phyloP scores from a whole-genome alignment of 2,113 vertebrate genomes.

The Paramisgurnus dabryanus region DNA sequence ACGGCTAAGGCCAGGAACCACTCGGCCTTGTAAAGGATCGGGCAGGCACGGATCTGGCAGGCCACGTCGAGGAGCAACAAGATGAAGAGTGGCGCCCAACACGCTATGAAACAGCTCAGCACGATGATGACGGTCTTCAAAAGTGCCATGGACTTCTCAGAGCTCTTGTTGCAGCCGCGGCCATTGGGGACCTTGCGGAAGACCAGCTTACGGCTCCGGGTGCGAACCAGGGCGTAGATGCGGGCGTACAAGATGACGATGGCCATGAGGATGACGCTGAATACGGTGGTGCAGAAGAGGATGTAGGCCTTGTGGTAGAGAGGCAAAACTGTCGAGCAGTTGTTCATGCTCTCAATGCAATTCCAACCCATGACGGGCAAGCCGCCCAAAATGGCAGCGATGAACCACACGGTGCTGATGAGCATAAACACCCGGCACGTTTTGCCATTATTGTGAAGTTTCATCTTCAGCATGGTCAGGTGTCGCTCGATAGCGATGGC shows the following conservation, averaged over 20 bases:
- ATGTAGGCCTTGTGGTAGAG: constrained; percentile 99
- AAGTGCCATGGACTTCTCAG: constrained; percentile 92
- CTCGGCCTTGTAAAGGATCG: constrained; percentile 88
- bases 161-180: constrained; percentile 82
- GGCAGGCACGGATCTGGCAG: constrained; percentile 83
- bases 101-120: constrained; percentile 93
- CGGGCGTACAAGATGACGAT: constrained; percentile 94
- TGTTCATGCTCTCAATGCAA: constrained; percentile 79
- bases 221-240: constrained; percentile 92
- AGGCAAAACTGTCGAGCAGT: constrained; percentile 92
- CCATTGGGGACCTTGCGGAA: constrained; percentile 89
- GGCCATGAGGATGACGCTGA: constrained; percentile 89
- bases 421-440: constrained; percentile 91
- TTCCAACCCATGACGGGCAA: constrained; percentile 97
- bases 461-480: constrained; percentile 98
- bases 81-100: constrained; percentile 96
- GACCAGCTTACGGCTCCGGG: constrained; percentile 88
- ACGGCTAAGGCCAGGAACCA: constrained; percentile 95
- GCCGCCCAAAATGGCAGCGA: constrained; percentile 85
- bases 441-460: constrained; percentile 91
- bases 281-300: constrained; percentile 95
- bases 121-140: constrained; percentile 98
- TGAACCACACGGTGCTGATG: constrained; percentile 93
- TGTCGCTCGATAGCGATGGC: constrained; percentile 96
- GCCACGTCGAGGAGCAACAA: constrained; percentile 94